These are phyloP conservation scores for Brachypalpus laphriformis DNA, from an alignment of 2,888 invertebrate species.

Conservation along the genomic window DNA sequence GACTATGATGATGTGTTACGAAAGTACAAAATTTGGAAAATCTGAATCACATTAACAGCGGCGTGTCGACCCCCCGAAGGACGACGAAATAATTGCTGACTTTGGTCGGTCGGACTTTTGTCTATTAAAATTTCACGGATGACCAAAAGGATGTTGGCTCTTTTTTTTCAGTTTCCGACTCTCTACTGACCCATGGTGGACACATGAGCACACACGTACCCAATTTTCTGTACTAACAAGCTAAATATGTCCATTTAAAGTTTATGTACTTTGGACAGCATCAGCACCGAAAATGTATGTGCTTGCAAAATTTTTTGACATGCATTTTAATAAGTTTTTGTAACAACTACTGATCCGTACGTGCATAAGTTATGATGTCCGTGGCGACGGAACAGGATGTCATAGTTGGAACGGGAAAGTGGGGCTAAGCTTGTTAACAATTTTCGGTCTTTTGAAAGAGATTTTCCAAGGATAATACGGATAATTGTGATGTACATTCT, in stretches of 20 bases:
- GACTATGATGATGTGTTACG: conserved; percentile 48
- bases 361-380: conserved; percentile 53
- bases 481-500: conserved; percentile 46
- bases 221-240: conserved; percentile 63
- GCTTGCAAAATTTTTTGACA: conserved; percentile 65
- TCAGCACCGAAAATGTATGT: conserved; percentile 37
- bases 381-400: conserved; percentile 47
- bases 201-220: conserved; percentile 18
- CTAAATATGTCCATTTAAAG: conserved; percentile 71
- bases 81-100: conserved; percentile 69
- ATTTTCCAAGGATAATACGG: conserved; percentile 22
- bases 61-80: conserved; percentile 8
- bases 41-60: conserved; percentile 50
- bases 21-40: conserved; percentile 48
- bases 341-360: conserved; percentile 69
- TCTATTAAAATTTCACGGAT: conserved; percentile 71
- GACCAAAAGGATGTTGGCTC: conserved; percentile 47
- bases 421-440: conserved; percentile 40
- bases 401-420: neutral
- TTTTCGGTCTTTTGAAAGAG: conserved; percentile 50
- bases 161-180: conserved; percentile 30
- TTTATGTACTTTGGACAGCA: conserved; percentile 59
- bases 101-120: conserved; percentile 68
- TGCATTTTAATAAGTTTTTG: conserved; percentile 73
- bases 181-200: conserved; percentile 26